phyloP scores from a whole-genome alignment of 2,888 invertebrate species.

The Coelinius sp. region DNA sequence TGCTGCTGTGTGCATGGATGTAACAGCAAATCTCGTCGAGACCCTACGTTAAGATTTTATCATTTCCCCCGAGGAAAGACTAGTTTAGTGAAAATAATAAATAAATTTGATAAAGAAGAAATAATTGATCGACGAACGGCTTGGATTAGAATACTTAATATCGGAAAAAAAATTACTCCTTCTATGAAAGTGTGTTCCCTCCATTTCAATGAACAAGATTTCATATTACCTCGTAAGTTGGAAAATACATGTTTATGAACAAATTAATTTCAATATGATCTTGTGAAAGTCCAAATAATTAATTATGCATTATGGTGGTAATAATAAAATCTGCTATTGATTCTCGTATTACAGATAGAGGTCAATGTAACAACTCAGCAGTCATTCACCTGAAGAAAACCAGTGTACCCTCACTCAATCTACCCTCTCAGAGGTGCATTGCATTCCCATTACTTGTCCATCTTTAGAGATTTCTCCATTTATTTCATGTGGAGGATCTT shows the following conservation, averaged over 20 bases:
- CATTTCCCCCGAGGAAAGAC: not conserved
- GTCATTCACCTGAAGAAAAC: too few species aligned
- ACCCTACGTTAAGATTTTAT: not conserved
- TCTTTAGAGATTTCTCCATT: too few species aligned
- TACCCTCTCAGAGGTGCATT: too few species aligned
- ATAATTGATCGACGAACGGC: constrained; percentile 14
- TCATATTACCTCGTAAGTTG: constrained; percentile 30
- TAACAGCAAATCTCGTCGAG: not conserved
- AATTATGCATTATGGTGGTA: too few species aligned
- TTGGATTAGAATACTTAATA: constrained; percentile 25
- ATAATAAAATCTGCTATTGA: too few species aligned
- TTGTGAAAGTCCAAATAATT: too few species aligned
- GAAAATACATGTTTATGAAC: not conserved
- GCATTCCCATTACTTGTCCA: too few species aligned
- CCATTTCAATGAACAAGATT: constrained; percentile 35
- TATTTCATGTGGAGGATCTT: too few species aligned
- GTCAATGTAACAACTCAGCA: too few species aligned
- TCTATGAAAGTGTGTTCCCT: constrained; percentile 32
- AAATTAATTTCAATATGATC: too few species aligned
- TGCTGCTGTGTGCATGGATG: not conserved
- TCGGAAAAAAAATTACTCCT: constrained; percentile 14
- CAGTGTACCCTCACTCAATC: too few species aligned
- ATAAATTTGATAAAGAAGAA: constrained; percentile 20
- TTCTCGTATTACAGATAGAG: too few species aligned
- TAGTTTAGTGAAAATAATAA: constrained; percentile 16